phyloP scores from a whole-genome alignment of 2,797 vertebrate species.

The Argyrosomus regius region DNA sequence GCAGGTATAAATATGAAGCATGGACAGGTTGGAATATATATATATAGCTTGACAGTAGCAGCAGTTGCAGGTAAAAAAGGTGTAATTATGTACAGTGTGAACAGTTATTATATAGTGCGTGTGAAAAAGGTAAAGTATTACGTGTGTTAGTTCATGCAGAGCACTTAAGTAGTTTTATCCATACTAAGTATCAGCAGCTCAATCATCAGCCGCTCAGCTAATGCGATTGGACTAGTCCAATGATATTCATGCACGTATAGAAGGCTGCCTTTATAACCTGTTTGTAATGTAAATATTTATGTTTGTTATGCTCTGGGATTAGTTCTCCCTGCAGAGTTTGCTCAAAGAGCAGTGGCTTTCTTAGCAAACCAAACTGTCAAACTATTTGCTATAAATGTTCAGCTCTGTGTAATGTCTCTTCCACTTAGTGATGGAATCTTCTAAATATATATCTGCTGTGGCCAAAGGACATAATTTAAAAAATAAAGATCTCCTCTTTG shows the following conservation, averaged over 20 bases:
- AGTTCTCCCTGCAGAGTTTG: background rate
- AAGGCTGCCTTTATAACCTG: too few species aligned
- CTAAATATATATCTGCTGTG: background rate
- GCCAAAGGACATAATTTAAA: slow-evolving; percentile 1
- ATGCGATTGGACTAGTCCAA: too few species aligned
- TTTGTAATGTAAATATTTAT: too few species aligned
- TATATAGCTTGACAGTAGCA: too few species aligned
- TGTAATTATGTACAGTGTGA: too few species aligned
- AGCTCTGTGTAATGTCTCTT: background rate
- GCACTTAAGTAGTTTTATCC: background rate
- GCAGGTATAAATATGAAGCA: too few species aligned
- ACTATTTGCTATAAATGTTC: background rate
- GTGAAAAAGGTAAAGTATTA: too few species aligned
- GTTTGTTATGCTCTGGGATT: background rate
- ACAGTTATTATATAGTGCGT: too few species aligned
- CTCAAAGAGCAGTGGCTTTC: background rate
- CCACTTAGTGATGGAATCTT: background rate
- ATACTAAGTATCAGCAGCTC: background rate
- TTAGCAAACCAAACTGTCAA: background rate
- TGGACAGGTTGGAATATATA: too few species aligned
- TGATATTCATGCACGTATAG: too few species aligned
- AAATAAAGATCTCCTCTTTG: background rate
- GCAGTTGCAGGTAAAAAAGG: too few species aligned
- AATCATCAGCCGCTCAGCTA: background rate
- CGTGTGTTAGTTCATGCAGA: too few species aligned